Percentiles rank a stretch among this genome's conserved stretches.
These are phyloP conservation scores for Platysteira castanea DNA, from an alignment of 2,113 vertebrate species.

Conservation along the genomic window DNA sequence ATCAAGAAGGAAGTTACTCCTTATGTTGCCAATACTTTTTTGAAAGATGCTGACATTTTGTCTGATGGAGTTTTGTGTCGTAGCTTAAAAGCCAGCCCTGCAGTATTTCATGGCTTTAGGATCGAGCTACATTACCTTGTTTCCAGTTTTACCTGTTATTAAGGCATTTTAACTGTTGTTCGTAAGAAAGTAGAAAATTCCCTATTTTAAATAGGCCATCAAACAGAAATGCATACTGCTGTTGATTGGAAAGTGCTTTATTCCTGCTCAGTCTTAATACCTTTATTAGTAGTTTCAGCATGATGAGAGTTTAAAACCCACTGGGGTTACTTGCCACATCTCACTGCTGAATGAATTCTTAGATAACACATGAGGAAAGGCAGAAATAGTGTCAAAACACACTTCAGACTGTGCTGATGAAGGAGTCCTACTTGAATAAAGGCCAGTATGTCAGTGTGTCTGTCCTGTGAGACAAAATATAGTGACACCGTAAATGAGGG, in stretches of 20 bases:
- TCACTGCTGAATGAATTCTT: neutral
- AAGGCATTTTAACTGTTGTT: neutral
- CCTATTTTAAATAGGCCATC: neutral
- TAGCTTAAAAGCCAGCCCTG: neutral
- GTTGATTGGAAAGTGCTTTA: neutral
- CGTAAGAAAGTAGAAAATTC: neutral
- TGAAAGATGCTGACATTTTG: neutral
- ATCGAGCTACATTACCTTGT: neutral
- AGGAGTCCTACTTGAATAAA: neutral
- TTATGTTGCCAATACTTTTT: neutral
- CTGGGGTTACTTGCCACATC: neutral
- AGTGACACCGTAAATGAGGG: fast-evolving
- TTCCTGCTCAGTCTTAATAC: neutral
- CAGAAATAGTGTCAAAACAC: neutral
- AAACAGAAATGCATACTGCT: neutral
- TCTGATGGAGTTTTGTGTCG: neutral
- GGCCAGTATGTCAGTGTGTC: neutral
- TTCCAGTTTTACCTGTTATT: neutral
- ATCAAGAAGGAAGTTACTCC: neutral
- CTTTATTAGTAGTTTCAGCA: neutral
- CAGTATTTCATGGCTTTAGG: neutral
- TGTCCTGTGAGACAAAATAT: neutral
- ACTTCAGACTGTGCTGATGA: neutral
- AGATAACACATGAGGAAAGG: neutral
- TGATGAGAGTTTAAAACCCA: neutral